Evolutionary conservation across 2,888 invertebrate species (phyloP).

Genomic region (Spilarctia lutea): DNA sequence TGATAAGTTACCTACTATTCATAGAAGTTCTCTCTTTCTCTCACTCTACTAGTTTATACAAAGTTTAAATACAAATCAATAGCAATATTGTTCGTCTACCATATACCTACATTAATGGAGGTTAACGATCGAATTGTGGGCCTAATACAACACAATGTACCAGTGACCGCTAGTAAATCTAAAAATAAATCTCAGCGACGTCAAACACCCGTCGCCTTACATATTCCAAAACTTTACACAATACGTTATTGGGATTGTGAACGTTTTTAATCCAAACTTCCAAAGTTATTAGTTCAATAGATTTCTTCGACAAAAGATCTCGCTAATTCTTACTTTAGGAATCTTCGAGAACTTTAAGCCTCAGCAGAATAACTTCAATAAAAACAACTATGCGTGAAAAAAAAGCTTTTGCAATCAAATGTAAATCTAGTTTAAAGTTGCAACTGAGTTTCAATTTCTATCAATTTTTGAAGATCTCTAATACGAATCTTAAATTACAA

Average conservation of each 20-base stretch:
- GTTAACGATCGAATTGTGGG: background rate
- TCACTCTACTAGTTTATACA: background rate
- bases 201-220: background rate
- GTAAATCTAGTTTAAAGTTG: background rate
- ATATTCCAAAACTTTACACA: conserved; percentile 6
- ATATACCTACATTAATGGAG: background rate
- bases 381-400: background rate
- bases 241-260: background rate
- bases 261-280: background rate
- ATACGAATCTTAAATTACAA: no score
- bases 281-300: background rate
- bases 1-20: background rate
- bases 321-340: background rate
- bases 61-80: background rate
- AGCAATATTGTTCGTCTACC: background rate
- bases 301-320: background rate
- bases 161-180: background rate
- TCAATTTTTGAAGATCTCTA: background rate
- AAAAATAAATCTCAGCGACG: background rate
- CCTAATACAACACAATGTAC: conserved; percentile 1
- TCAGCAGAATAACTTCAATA: background rate
- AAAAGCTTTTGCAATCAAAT: background rate
- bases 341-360: background rate
- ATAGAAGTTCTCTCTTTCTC: background rate
- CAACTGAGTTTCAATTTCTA: background rate